Evolutionary conservation across 2,113 vertebrate genomes (phyloP).

Genomic region (Gila orcuttii): DNA sequence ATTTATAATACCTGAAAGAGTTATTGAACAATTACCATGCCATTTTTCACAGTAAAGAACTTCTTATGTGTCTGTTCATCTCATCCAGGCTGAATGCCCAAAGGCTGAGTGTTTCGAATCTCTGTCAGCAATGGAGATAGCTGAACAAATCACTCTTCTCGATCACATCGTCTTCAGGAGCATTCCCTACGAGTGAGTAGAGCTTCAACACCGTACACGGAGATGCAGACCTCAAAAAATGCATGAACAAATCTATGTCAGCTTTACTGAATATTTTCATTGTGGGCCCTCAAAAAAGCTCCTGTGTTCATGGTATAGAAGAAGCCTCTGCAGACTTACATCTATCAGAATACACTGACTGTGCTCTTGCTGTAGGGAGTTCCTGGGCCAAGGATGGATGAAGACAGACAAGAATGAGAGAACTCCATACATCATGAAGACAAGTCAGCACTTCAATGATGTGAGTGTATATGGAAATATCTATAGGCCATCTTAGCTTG

Average conservation of each 20-base stretch:
- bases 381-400: conserved; percentile 99
- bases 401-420: conserved; percentile 93
- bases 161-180: conserved; percentile 87
- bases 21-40: neutral
- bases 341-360: conserved; percentile 22
- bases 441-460: conserved; percentile 96
- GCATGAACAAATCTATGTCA: neutral
- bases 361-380: conserved; percentile 80
- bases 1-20: neutral
- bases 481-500: neutral
- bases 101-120: conserved; percentile 84
- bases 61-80: conserved; percentile 10
- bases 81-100: conserved; percentile 75
- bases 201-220: neutral
- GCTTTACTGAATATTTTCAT: neutral
- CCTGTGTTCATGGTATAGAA: conserved; percentile 9
- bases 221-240: conserved; percentile 15
- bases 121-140: conserved; percentile 87
- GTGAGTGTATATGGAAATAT: conserved; percentile 73
- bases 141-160: conserved; percentile 87
- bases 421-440: conserved; percentile 97
- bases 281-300: conserved; percentile 14
- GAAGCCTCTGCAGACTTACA: neutral
- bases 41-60: neutral
- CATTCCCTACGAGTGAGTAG: conserved; percentile 88